Conservation (phyloP, 2,888 invertebrate species). For the Ormyrus rosae region DNA sequence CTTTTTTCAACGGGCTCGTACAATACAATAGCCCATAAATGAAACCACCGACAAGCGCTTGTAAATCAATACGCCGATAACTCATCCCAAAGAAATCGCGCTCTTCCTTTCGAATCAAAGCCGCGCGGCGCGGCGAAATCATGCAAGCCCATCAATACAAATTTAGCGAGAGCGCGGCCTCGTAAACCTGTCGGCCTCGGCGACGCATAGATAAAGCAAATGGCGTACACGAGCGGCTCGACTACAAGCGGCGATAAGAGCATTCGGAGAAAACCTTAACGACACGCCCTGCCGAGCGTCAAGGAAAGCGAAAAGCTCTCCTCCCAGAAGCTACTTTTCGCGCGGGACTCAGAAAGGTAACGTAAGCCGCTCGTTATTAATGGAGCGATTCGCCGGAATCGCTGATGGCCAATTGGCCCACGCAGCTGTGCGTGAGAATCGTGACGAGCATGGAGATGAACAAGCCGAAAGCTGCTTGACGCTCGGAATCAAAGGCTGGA, state of each 20-base stretch:
- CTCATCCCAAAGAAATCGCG: too few relatives aligned
- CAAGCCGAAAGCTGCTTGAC: not conserved
- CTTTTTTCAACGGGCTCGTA: too few relatives aligned
- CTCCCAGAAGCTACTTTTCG: not conserved
- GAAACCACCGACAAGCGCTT: not conserved
- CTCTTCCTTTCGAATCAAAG: too few relatives aligned
- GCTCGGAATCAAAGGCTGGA: too few relatives aligned
- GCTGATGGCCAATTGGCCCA: slow-evolving; percentile 43
- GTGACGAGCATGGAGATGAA: slow-evolving; percentile 24
- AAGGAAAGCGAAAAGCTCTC: slow-evolving; percentile 37
- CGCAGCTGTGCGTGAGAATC: not conserved
- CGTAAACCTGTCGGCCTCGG: slow-evolving; percentile 17
- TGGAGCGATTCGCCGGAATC: slow-evolving; percentile 41
- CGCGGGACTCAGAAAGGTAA: not conserved
- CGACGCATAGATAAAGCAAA: slow-evolving; percentile 11
- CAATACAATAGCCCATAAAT: too few relatives aligned
- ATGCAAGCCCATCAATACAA: not conserved
- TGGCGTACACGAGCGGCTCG: not conserved
- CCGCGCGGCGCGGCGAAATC: not conserved
- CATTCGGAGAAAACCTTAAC: slow-evolving; percentile 31
- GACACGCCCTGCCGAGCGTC: not conserved
- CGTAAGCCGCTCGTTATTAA: slow-evolving; percentile 35
- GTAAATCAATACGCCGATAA: too few relatives aligned
- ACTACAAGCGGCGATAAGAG: slow-evolving; percentile 10
- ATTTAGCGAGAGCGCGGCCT: not conserved